Conservation (phyloP, 1,140 invertebrate species). For the Drosophila virilis region DNA sequence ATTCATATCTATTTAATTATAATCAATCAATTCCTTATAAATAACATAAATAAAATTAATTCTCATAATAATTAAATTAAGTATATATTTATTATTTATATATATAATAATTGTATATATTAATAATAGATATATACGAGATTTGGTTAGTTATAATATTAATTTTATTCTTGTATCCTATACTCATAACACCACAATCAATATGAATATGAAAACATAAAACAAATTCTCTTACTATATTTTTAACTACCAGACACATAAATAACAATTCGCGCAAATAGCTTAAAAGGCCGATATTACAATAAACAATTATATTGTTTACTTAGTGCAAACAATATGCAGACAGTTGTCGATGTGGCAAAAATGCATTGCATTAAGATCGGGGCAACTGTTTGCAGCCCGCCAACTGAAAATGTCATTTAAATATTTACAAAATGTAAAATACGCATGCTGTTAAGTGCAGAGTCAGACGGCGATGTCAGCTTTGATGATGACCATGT, state of each 20-base stretch:
- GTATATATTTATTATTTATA: too few relatives aligned
- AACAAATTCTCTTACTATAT: too few relatives aligned
- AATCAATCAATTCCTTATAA: too few relatives aligned
- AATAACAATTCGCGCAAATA: slow-evolving; percentile 22
- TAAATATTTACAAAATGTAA: slow-evolving; percentile 7
- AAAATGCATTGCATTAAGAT: slow-evolving; percentile 1
- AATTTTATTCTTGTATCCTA: too few relatives aligned
- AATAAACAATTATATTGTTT: slow-evolving; percentile 26
- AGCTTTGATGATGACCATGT: background rate
- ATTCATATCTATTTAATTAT: too few relatives aligned
- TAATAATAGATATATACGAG: too few relatives aligned
- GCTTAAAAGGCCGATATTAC: slow-evolving; percentile 24
- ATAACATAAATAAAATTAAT: too few relatives aligned
- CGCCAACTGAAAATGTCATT: slow-evolving; percentile 1
- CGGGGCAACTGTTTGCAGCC: slow-evolving; percentile 1
- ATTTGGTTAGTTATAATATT: too few relatives aligned
- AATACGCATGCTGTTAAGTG: background rate
- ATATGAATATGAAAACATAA: too few relatives aligned
- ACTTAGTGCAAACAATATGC: slow-evolving; percentile 15
- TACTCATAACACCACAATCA: too few relatives aligned
- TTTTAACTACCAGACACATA: slow-evolving; percentile 26
- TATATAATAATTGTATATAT: too few relatives aligned
- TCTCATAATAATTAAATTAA: too few relatives aligned
- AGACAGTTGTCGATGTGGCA: slow-evolving; percentile 1
- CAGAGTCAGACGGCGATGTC: background rate